A percentile compares a stretch with the other conserved stretches of the same genome.
Evolutionary conservation across 2,888 invertebrate species (phyloP).

Genomic region (Sminthurinus aureus): DNA sequence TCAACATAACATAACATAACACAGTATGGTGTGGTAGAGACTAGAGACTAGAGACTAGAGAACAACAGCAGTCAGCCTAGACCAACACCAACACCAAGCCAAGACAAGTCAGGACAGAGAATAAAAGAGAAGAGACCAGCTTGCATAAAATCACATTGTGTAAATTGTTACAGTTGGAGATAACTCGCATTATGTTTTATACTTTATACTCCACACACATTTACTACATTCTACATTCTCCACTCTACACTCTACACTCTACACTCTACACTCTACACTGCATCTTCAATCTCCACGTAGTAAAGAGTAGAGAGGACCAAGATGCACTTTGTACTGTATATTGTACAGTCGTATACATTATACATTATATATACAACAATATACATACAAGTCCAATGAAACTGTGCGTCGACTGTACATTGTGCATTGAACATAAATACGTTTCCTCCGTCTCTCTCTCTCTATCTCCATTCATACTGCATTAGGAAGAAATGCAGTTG

Average conservation of each 20-base stretch:
- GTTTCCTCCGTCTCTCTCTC: neutral
- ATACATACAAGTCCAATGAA: no score
- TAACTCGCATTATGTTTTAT: neutral
- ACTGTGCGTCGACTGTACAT: no score
- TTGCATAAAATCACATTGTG: neutral
- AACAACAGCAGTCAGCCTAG: no score
- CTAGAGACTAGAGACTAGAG: no score
- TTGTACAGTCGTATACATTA: no score
- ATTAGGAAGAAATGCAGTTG: neutral
- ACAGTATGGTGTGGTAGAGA: no score
- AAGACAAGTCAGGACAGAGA: no score
- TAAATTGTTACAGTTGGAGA: slow-evolving; percentile 1
- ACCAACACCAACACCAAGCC: no score
- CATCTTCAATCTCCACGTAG: no score
- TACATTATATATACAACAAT: no score
- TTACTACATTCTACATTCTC: neutral
- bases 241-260: neutral
- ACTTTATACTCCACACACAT: neutral
- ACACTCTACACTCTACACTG: neutral
- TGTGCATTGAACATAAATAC: neutral
- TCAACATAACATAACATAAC: neutral
- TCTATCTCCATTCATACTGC: neutral
- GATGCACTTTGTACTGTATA: neutral
- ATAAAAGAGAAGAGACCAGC: neutral
- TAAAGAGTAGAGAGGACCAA: no score